Evolutionary conservation across 2,113 vertebrate genomes (phyloP).

Genomic region (Chloropsis hardwickii): DNA sequence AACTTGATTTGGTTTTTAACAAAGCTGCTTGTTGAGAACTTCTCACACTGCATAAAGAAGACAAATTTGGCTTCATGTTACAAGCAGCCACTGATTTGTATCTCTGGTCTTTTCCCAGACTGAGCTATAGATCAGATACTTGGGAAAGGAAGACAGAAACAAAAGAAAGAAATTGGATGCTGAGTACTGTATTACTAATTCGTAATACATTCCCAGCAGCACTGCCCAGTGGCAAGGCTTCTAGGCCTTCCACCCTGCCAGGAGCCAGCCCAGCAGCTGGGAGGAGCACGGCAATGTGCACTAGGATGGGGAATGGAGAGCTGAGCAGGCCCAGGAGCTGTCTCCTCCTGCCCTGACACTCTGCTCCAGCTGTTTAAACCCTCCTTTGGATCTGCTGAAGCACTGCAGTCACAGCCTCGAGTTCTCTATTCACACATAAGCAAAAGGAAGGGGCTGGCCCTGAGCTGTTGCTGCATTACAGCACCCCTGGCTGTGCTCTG

Average conservation of each 20-base stretch:
- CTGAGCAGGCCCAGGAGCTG: background rate
- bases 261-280: background rate
- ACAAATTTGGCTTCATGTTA: background rate
- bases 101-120: background rate
- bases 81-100: background rate
- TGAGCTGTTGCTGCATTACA: rapidly evolving
- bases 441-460: background rate
- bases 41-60: background rate
- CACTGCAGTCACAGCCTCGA: background rate
- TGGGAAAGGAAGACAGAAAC: background rate
- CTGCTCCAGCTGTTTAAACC: background rate
- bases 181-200: background rate
- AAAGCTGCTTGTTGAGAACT: background rate
- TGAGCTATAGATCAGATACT: background rate
- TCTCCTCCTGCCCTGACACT: background rate
- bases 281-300: background rate
- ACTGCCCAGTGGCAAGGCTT: background rate
- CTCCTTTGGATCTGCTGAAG: background rate
- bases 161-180: background rate
- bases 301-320: background rate
- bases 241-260: background rate
- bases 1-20: background rate
- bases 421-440: background rate
- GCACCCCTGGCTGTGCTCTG: background rate
- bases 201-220: background rate